These are phyloP conservation scores for Acleris literana DNA, from an alignment of 2,888 invertebrate genomes.

Conservation along the genomic window DNA sequence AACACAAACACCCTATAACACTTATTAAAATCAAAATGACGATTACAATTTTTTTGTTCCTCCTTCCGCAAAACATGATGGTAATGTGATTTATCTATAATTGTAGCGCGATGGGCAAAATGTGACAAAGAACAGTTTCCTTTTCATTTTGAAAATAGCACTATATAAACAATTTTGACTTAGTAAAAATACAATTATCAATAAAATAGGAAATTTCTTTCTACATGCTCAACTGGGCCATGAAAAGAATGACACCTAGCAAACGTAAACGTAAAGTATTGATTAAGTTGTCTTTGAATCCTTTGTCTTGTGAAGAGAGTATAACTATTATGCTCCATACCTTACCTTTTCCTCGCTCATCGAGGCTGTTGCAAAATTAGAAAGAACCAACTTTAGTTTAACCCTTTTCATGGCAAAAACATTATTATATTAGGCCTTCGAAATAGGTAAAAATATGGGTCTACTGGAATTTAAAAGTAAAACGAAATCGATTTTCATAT, in stretches of 20 bases:
- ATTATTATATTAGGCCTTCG: no score
- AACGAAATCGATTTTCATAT: no score
- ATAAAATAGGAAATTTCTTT: background rate
- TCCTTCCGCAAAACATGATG: conserved; percentile 4
- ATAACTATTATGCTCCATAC: no score
- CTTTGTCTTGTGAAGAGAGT: no score
- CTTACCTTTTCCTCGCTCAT: no score
- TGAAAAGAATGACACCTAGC: background rate
- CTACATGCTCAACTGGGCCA: background rate
- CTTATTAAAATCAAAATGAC: background rate
- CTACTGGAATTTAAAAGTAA: no score
- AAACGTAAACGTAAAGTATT: background rate
- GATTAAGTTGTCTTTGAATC: no score
- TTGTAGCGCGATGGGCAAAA: conserved; percentile 1
- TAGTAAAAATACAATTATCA: background rate
- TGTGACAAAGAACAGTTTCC: background rate
- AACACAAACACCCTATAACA: background rate
- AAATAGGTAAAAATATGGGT: no score
- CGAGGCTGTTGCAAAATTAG: no score
- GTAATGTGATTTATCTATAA: background rate
- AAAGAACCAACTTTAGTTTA: no score
- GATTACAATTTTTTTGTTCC: background rate
- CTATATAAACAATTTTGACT: background rate
- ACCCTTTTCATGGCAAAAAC: no score
- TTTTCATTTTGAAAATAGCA: background rate